Percentiles rank a stretch among this genome's conserved stretches.
phyloP scores from a whole-genome alignment of 2,888 invertebrate genomes.

The Stenolophus ochropezus region DNA sequence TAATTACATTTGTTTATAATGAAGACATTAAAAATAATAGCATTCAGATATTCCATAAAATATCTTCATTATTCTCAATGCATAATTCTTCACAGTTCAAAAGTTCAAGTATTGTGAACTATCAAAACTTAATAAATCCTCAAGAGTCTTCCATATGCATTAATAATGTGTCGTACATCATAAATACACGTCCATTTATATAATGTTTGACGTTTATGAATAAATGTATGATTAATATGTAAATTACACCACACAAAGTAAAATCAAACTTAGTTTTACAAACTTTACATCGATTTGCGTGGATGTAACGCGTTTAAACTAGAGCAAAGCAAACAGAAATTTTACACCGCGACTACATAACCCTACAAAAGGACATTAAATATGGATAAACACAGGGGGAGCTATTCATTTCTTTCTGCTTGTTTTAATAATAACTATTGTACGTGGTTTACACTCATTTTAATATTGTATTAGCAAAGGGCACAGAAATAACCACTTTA shows the following conservation, averaged over 20 bases:
- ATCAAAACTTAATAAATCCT: constrained; percentile 22
- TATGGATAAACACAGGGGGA: not conserved
- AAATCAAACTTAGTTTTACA: constrained; percentile 10
- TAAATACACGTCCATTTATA: constrained; percentile 29
- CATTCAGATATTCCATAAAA: constrained; percentile 9
- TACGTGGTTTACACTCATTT: not conserved
- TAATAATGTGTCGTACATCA: constrained; percentile 11
- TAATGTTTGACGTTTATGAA: constrained; percentile 20
- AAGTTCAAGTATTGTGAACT: not conserved
- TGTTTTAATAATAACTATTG: not conserved
- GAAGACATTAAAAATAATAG: constrained; percentile 7
- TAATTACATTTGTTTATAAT: not conserved
- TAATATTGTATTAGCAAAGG: too few species aligned
- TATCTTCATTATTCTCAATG: not conserved
- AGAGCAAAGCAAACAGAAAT: not conserved
- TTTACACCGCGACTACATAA: not conserved
- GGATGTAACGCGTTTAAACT: constrained; percentile 18
- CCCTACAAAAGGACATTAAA: not conserved
- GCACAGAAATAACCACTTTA: too few species aligned
- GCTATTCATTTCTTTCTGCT: not conserved
- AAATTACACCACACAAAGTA: constrained; percentile 19
- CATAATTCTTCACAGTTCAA: not conserved
- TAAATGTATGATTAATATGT: constrained; percentile 20
- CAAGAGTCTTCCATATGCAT: constrained; percentile 4
- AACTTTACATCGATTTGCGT: constrained; percentile 11